Evolutionary conservation across 2,797 vertebrate genomes (phyloP), one percentile per base, ranked within the genome.

Genomic region (Echiichthys vipera): DNA sequence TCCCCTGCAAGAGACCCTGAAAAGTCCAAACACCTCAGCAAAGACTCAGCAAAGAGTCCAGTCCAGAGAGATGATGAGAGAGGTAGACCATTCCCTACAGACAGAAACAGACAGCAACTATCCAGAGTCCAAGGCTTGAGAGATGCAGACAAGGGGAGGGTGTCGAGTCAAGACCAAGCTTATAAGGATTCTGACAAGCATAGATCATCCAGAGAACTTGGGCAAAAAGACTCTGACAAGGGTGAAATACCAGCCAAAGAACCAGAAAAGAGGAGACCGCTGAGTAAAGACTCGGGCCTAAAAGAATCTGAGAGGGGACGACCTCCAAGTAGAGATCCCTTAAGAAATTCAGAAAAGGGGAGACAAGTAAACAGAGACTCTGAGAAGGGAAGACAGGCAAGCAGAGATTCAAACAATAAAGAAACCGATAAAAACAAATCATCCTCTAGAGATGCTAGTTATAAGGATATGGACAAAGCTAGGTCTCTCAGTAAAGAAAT

Each of bases 1-100:
- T 93, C 92, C 4, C 91, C 93, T 9, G 89, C 89, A 57, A 88
- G 91, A 87, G 92, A 93, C 77, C 92, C 93, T 0, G 92, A 93
- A 80, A 93, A 90, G 74, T 78, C 88, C 25, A 92, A 89, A 84
- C 90, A 92, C 67, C 43, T 49, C 17, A 81, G 79, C 74, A 92
- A 90, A 90, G 91, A 93, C 36, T 81, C 83, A 2, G 53, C 73
- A 45, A 89, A 81, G 75, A 74, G 62, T 70, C 68, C 73, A 17
- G 32, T 71, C 37, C 83, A 81, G 61, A 89, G 85, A 77, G 90
- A 92, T 0, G 83, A 90, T 17, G 90, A 91, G 20, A 88, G 83
- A 71, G 64, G 74, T 18, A 74, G 83, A 37, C 27, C 51, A 29
- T 83, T 83, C 55, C 83, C 78, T 8, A 5, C 82, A 9, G 91